phyloP scores from a whole-genome alignment of 2,113 vertebrate genomes.

The Plecotus auritus region DNA sequence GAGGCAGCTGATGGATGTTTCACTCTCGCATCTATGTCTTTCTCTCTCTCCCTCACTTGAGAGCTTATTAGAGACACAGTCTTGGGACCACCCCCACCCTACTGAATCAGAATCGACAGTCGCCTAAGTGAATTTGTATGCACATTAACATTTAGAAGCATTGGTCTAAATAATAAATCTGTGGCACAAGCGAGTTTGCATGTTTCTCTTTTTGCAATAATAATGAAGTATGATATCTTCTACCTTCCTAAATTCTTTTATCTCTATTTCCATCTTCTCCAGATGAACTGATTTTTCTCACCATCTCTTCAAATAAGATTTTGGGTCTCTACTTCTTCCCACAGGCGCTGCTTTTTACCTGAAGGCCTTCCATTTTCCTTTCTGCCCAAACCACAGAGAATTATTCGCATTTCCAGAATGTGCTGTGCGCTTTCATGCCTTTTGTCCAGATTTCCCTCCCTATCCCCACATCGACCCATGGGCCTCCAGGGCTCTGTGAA shows the following conservation, averaged over 20 bases:
- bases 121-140: background rate
- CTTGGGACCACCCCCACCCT: background rate
- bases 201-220: background rate
- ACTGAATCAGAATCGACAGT: background rate
- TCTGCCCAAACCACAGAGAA: background rate
- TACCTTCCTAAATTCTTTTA: background rate
- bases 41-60: background rate
- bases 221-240: background rate
- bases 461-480: background rate
- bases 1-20: no score
- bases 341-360: background rate
- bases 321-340: background rate
- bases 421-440: background rate
- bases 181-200: background rate
- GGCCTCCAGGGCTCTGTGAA: background rate
- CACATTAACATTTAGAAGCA: background rate
- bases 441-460: background rate
- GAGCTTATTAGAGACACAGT: background rate
- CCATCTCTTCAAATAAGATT: background rate
- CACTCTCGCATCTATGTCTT: no score
- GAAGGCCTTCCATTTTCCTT: background rate
- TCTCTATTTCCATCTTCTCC: background rate
- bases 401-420: background rate
- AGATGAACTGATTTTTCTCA: background rate
- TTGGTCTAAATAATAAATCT: background rate